Conservation (phyloP, 92 coral and sea anemone genomes). For the Epizoanthus illoricatus region DNA sequence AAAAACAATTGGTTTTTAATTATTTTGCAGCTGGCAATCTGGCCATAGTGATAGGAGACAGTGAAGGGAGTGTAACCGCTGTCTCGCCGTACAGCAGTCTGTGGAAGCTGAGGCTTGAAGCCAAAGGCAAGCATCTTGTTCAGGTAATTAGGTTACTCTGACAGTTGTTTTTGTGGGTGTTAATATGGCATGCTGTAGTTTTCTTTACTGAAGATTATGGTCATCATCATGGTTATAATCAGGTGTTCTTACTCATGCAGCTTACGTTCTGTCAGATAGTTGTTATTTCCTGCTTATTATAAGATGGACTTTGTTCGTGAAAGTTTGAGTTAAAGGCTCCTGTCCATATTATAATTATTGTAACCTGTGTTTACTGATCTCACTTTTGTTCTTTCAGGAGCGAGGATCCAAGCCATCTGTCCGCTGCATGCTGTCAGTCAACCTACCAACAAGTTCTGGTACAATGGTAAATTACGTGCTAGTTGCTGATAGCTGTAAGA, state of each 20-base stretch:
- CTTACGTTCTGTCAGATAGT: too few relatives aligned
- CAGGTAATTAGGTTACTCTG: conserved; percentile 41
- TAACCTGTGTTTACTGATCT: neutral
- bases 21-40: conserved; percentile 67
- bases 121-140: conserved; percentile 54
- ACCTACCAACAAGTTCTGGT: conserved; percentile 53
- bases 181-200: too few relatives aligned
- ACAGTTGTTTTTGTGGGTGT: too few relatives aligned
- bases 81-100: conserved; percentile 73
- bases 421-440: conserved; percentile 65
- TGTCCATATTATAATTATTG: neutral
- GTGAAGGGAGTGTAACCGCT: conserved; percentile 70
- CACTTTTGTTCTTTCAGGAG: conserved; percentile 33
- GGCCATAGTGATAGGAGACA: conserved; percentile 78
- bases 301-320: too few relatives aligned
- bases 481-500: conserved; percentile 76
- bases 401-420: conserved; percentile 53
- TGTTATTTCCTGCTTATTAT: too few relatives aligned
- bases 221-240: too few relatives aligned
- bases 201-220: too few relatives aligned
- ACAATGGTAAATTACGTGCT: conserved; percentile 70
- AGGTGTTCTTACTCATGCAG: too few relatives aligned
- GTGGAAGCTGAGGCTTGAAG: conserved; percentile 76
- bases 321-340: too few relatives aligned
- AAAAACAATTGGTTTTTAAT: too few relatives aligned